Conservation (phyloP, 2,888 invertebrate species). For the Perizoma affinitatum region DNA sequence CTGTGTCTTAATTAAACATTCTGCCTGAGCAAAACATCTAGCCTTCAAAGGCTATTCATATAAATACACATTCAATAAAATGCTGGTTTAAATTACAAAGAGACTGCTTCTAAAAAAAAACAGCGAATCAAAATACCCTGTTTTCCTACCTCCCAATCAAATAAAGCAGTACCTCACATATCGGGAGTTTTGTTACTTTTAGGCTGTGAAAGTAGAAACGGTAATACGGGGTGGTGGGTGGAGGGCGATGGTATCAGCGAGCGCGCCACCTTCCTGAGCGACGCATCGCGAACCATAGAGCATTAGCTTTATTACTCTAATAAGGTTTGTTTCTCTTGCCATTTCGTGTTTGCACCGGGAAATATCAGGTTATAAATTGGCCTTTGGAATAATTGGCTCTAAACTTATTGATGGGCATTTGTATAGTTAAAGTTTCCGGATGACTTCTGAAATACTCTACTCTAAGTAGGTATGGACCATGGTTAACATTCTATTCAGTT, state of each 20-base stretch:
- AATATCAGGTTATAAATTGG: constrained; percentile 31
- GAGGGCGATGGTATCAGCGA: constrained; percentile 44
- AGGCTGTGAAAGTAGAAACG: constrained; percentile 28
- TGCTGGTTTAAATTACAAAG: not conserved
- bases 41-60: too few relatives aligned
- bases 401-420: constrained; percentile 30
- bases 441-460: constrained; percentile 7
- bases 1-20: too few relatives aligned
- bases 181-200: constrained; percentile 32
- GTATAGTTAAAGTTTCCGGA: constrained; percentile 23
- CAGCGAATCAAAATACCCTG: constrained; percentile 15
- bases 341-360: constrained; percentile 33
- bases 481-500: constrained; percentile 16
- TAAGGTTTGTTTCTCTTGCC: constrained; percentile 40
- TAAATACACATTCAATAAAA: too few relatives aligned
- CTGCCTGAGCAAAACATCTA: too few relatives aligned
- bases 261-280: constrained; percentile 26
- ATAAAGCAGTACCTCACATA: constrained; percentile 28
- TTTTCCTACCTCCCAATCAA: constrained; percentile 24
- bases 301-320: constrained; percentile 55
- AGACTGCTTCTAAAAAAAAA: constrained; percentile 5
- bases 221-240: constrained; percentile 43
- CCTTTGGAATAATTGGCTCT: constrained; percentile 31
- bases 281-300: constrained; percentile 48
- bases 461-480: constrained; percentile 8